phyloP scores from a whole-genome alignment of 2,888 invertebrate species.

The Oligia fasciuncula region DNA sequence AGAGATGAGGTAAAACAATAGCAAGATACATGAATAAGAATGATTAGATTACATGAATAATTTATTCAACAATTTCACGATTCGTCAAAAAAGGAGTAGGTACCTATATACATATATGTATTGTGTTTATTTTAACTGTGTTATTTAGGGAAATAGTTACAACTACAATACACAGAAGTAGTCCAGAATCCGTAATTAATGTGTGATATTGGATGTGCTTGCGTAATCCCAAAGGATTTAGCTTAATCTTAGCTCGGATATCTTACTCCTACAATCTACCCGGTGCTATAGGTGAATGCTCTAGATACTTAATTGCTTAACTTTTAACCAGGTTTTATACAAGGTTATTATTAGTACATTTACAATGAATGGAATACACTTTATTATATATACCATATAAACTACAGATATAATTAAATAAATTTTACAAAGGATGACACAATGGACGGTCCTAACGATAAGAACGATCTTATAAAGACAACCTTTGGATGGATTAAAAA shows the following conservation, averaged over 20 bases:
- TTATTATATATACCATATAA: too few relatives aligned
- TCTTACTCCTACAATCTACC: slow-evolving; percentile 1
- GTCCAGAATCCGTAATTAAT: slow-evolving; percentile 41
- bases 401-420: too few relatives aligned
- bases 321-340: background rate
- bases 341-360: background rate
- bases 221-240: slow-evolving; percentile 44
- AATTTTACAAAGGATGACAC: background rate
- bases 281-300: background rate
- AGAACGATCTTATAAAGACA: background rate
- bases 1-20: slow-evolving; percentile 33
- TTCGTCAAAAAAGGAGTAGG: slow-evolving; percentile 16
- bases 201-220: slow-evolving; percentile 45
- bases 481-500: background rate
- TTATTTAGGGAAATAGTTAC: slow-evolving; percentile 12
- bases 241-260: slow-evolving; percentile 40
- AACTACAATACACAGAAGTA: slow-evolving; percentile 2
- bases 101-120: background rate
- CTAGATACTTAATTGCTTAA: background rate
- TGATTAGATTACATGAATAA: slow-evolving; percentile 50
- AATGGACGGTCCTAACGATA: background rate
- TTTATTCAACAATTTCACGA: slow-evolving; percentile 27
- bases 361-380: background rate
- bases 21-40: slow-evolving; percentile 23
- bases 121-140: slow-evolving; percentile 3